These are phyloP conservation scores for Serranochromis macrocephalus DNA, from an alignment of 2,113 vertebrate genomes.

Conservation along the genomic window DNA sequence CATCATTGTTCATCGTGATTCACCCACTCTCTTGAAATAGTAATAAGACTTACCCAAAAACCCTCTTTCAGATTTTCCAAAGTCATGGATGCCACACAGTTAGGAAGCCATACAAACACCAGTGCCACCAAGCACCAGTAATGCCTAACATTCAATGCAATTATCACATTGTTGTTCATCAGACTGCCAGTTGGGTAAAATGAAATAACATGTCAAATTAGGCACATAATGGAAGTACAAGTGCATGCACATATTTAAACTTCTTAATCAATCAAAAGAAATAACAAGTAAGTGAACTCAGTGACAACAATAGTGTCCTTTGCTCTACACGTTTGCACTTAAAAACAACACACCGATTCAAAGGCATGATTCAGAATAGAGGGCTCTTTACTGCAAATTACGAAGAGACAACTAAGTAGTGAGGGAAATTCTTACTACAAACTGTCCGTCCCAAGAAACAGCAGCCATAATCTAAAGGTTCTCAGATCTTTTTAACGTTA, in stretches of 20 bases:
- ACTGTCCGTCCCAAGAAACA: neutral
- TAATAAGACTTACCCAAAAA: neutral
- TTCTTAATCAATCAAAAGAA: neutral
- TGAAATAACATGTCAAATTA: neutral
- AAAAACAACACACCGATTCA: neutral
- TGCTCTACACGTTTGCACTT: neutral
- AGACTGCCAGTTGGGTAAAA: neutral
- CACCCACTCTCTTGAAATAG: neutral
- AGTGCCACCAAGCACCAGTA: neutral
- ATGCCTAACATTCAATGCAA: neutral
- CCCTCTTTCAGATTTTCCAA: neutral
- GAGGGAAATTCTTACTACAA: neutral
- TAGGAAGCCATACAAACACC: neutral
- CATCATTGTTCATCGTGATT: neutral
- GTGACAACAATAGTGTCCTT: neutral
- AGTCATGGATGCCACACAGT: accelerated
- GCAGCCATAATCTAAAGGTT: neutral
- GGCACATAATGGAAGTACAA: neutral
- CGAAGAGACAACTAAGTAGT: neutral
- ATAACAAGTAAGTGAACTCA: neutral
- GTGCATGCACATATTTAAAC: neutral
- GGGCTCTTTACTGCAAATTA: neutral
- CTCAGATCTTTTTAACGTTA: neutral
- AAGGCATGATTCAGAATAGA: neutral
- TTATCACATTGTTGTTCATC: neutral